Conservation (phyloP, 2,888 invertebrate species). For the Eupsilia transversa region DNA sequence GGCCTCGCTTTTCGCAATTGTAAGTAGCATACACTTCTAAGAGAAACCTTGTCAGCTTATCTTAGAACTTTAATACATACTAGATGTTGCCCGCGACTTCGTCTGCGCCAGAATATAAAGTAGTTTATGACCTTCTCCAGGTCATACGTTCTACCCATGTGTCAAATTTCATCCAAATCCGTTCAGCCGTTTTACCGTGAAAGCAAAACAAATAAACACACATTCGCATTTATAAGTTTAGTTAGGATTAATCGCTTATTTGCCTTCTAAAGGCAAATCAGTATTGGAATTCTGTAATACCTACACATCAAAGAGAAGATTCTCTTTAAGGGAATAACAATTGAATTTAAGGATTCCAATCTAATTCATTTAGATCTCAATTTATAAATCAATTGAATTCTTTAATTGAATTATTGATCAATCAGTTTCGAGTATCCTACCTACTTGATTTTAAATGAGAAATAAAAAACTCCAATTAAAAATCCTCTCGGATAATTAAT, state of each 20-base stretch:
- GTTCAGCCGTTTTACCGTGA: too few relatives aligned
- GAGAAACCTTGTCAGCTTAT: neutral
- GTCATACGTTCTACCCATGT: too few relatives aligned
- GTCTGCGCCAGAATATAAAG: too few relatives aligned
- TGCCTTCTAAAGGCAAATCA: slow-evolving; percentile 51
- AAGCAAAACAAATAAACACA: too few relatives aligned
- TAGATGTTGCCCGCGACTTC: too few relatives aligned
- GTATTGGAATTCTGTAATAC: slow-evolving; percentile 49
- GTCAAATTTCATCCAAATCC: too few relatives aligned
- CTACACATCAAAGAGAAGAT: slow-evolving; percentile 39
- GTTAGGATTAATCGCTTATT: slow-evolving; percentile 28
- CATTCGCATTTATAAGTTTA: too few relatives aligned
- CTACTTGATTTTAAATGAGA: slow-evolving; percentile 70
- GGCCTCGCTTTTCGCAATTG: too few relatives aligned
- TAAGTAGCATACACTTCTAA: neutral
- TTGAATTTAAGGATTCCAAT: slow-evolving; percentile 56
- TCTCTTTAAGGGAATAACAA: slow-evolving; percentile 46
- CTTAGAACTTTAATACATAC: slow-evolving; percentile 23
- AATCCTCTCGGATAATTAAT: slow-evolving; percentile 63
- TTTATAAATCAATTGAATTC: slow-evolving; percentile 64
- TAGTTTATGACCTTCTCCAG: too few relatives aligned
- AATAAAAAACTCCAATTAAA: slow-evolving; percentile 73
- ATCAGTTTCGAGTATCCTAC: slow-evolving; percentile 65
- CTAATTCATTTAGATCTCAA: slow-evolving; percentile 55
- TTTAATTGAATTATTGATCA: slow-evolving; percentile 74